A percentile compares a stretch with the other conserved stretches of the same genome.
Evolutionary conservation across 1,140 invertebrate genomes (phyloP).

Genomic region (Caenorhabditis tropicalis): DNA sequence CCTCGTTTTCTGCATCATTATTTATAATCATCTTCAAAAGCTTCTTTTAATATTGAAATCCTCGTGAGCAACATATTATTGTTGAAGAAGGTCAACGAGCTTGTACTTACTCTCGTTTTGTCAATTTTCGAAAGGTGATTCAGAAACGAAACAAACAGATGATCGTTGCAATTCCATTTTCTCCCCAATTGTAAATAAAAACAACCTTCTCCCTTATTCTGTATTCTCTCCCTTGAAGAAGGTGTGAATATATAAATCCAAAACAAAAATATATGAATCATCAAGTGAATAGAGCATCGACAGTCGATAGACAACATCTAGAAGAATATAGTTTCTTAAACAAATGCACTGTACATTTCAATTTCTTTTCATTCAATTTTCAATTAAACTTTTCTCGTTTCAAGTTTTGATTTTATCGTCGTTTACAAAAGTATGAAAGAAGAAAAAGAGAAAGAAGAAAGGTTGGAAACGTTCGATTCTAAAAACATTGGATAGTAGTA

Average conservation of each 20-base stretch:
- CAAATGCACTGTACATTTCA: neutral
- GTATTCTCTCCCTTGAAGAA: neutral
- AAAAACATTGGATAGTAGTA: too few relatives aligned
- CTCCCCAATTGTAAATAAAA: slow-evolving; percentile 12
- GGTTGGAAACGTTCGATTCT: too few relatives aligned
- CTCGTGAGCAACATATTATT: too few relatives aligned
- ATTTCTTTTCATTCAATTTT: neutral
- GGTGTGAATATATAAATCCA: slow-evolving; percentile 27
- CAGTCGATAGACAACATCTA: neutral
- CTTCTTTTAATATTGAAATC: too few relatives aligned
- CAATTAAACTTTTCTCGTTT: too few relatives aligned
- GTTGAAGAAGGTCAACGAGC: too few relatives aligned
- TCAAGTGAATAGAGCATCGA: slow-evolving; percentile 1
- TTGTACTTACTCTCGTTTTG: neutral
- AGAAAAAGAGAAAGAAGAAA: too few relatives aligned
- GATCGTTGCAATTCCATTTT: slow-evolving; percentile 5
- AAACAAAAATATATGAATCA: slow-evolving; percentile 43
- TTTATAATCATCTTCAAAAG: too few relatives aligned
- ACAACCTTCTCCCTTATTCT: neutral
- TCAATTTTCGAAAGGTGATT: slow-evolving; percentile 1
- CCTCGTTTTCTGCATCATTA: too few relatives aligned
- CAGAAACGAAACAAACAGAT: slow-evolving; percentile 37
- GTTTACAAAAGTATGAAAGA: too few relatives aligned
- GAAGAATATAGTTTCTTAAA: neutral
- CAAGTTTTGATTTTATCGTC: too few relatives aligned